Base-by-base conservation (phyloP, 2,797 vertebrate species). In the Falco cherrug region DNA sequence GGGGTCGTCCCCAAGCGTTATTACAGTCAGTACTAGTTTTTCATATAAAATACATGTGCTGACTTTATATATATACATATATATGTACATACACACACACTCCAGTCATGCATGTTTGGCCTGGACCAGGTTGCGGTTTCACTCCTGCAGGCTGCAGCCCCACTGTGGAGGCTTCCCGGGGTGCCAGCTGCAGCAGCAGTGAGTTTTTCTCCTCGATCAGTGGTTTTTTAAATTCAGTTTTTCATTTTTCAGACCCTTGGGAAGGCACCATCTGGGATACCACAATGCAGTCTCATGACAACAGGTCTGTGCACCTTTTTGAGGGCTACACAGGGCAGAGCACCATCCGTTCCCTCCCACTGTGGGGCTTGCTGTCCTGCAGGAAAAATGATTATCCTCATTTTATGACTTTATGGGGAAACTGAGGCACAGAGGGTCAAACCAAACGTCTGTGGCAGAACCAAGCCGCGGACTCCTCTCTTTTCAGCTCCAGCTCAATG, bases 361-460 rank as follows among this genome's bases (percentile, higher is more conserved):
- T 16, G 18, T 4, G 35, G 5, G 21, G 29, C 43, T 59, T 0
- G 0, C 25, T 57, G 7, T 65, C 22, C 51, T 70, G 18, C 39
- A 68, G 16, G 25, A 60, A 82, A 80, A 63, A 70, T 6, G 1
- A 5, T 50, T 64, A 29, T 37, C 51, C 26, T 50, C 7, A 29
- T 65, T 84, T 61, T 48, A 31, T n/a, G 15, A 70, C 26, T 83
- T 50, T 24, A 39, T 35, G 63, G 65, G 45, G 61, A 85, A 77
- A 57, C 67, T 20, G 53, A n/a, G 74, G 79, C 64, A 45, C n/a
- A 15, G 35, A 22, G 50, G 15, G 6, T 22, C 8, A 7, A 83
- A 63, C 5, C 51, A 53, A 90, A 54, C 2, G 0, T 39, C 50
- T 25, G 37, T 56, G 25, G 16, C 29, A 80, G 65, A 77, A 65